phyloP scores from a whole-genome alignment of 2,113 vertebrate genomes.

The Megalops atlanticus region DNA sequence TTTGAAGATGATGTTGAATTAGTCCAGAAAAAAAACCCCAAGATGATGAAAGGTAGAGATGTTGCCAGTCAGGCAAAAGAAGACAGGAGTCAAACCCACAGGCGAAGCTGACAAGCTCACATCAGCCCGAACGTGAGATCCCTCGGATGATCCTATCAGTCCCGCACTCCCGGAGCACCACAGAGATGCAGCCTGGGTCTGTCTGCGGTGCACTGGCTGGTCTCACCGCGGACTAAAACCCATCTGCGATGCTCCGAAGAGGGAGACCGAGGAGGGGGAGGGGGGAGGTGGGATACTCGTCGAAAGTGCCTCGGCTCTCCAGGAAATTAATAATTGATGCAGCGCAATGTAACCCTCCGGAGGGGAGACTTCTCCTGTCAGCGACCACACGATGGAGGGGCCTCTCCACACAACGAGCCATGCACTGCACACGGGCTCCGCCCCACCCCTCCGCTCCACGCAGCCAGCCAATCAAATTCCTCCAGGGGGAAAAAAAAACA shows the following conservation, averaged over 20 bases:
- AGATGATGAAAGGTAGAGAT: slow-evolving; percentile 38
- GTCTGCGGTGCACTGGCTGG: neutral
- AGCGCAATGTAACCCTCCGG: slow-evolving; percentile 56
- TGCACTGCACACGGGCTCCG: slow-evolving; percentile 64
- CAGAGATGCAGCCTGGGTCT: too few relatives aligned
- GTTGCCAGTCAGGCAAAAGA: slow-evolving; percentile 17
- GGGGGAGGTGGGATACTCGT: neutral
- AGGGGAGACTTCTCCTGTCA: slow-evolving; percentile 73
- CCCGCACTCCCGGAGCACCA: neutral
- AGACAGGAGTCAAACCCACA: slow-evolving; percentile 17
- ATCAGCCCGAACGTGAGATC: neutral
- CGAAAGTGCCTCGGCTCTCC: neutral
- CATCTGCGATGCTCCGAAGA: too few relatives aligned
- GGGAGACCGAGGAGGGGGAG: neutral
- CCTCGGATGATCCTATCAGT: neutral
- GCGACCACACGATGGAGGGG: slow-evolving; percentile 84
- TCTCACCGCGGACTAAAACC: neutral
- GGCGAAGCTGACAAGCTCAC: too few relatives aligned
- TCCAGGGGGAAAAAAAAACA: slow-evolving; percentile 39
- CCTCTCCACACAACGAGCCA: slow-evolving; percentile 70
- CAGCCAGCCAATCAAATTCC: slow-evolving; percentile 73
- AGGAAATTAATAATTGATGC: neutral
- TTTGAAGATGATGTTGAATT: slow-evolving; percentile 65
- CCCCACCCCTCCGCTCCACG: slow-evolving; percentile 61
- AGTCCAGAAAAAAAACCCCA: slow-evolving; percentile 38